These are phyloP conservation scores for Squalus acanthias DNA, from an alignment of 2,797 vertebrate genomes.

Conservation along the genomic window DNA sequence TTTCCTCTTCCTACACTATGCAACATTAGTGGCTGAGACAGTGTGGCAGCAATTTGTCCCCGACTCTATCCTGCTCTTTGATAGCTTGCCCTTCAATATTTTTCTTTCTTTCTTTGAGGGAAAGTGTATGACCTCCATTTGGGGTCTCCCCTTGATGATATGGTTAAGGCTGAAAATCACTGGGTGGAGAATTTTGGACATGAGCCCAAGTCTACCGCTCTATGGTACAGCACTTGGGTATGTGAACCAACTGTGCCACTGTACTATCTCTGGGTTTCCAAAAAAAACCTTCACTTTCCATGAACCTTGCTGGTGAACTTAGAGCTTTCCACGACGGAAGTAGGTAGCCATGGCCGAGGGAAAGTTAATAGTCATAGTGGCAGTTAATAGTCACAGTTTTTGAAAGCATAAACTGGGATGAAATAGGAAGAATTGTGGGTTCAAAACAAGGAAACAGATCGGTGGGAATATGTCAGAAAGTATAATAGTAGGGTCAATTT, in stretches of 20 bases:
- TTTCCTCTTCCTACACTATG: not conserved
- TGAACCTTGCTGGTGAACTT: not conserved
- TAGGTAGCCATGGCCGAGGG: not conserved
- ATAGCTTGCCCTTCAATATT: not conserved
- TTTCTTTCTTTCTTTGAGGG: not conserved
- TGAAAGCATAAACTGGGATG: not conserved
- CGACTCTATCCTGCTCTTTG: not conserved
- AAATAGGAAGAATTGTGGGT: not conserved
- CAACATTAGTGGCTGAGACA: not conserved
- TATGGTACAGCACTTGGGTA: not conserved
- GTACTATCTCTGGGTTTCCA: not conserved
- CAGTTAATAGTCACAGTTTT: not conserved
- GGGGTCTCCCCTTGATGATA: not conserved
- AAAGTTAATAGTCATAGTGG: not conserved
- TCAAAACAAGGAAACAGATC: not conserved
- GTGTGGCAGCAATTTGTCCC: not conserved
- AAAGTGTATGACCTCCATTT: not conserved
- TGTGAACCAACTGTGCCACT: not conserved
- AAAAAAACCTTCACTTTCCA: not conserved
- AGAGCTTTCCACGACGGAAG: not conserved
- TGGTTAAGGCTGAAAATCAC: not conserved
- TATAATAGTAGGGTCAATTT: not conserved
- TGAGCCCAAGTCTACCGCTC: not conserved
- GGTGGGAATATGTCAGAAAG: not conserved
- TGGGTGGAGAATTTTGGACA: not conserved